Evolutionary conservation across 2,797 vertebrate genomes (phyloP).

Genomic region (Bradypodion pumilum): DNA sequence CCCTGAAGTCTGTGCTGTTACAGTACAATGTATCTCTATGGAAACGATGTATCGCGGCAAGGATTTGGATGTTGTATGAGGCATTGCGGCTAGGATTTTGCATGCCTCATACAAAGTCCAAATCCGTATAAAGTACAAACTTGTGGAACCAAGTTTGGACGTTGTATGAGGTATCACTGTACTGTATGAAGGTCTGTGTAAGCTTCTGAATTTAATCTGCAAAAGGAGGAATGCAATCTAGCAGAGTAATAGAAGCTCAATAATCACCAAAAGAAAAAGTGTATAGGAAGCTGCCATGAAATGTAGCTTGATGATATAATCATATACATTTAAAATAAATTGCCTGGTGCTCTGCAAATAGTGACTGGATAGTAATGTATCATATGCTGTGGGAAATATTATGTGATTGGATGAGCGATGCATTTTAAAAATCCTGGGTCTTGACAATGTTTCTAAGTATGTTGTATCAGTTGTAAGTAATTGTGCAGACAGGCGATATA

Average conservation of each 20-base stretch:
- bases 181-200: neutral
- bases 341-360: slow-evolving; percentile 10
- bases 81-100: too few relatives aligned
- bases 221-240: neutral
- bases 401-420: slow-evolving; percentile 32
- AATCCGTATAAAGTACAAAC: too few relatives aligned
- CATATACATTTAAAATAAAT: neutral
- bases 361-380: slow-evolving; percentile 22
- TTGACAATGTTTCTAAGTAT: slow-evolving; percentile 22
- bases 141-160: too few relatives aligned
- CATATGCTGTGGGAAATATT: slow-evolving; percentile 8
- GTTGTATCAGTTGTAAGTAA: slow-evolving; percentile 14
- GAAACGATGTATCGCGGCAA: too few relatives aligned
- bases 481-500: neutral
- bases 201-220: neutral
- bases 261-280: neutral
- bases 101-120: too few relatives aligned
- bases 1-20: too few relatives aligned
- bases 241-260: neutral
- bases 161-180: too few relatives aligned
- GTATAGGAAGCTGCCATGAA: neutral
- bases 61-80: too few relatives aligned
- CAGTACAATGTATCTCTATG: too few relatives aligned
- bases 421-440: slow-evolving; percentile 21
- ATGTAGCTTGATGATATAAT: slow-evolving; percentile 25